Conservation (phyloP, 2,888 invertebrate genomes). For the Hanleya hanleyi region DNA sequence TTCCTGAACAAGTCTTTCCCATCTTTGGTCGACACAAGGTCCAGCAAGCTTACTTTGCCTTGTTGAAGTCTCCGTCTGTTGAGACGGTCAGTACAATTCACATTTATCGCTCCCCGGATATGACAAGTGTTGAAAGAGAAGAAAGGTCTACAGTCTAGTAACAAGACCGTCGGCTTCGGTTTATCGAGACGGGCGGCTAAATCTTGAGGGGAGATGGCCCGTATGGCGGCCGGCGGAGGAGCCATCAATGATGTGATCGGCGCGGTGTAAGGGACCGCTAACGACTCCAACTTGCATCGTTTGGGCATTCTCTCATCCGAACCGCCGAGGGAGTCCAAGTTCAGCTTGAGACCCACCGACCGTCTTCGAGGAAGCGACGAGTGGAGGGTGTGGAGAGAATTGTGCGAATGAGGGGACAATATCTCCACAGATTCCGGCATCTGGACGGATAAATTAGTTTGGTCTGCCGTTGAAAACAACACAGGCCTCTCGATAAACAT, state of each 20-base stretch:
- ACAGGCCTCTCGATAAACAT: too few species aligned
- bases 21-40: constrained; percentile 80
- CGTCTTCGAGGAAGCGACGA: constrained; percentile 25
- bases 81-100: constrained; percentile 83
- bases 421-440: constrained; percentile 66
- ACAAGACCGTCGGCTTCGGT: constrained; percentile 63
- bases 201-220: constrained; percentile 55
- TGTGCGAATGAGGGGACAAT: constrained; percentile 41
- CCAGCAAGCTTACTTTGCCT: constrained; percentile 80
- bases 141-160: constrained; percentile 82
- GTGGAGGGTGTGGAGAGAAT: constrained; percentile 30
- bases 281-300: constrained; percentile 54
- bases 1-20: constrained; percentile 79
- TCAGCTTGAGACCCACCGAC: constrained; percentile 42
- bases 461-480: too few species aligned
- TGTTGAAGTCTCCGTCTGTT: constrained; percentile 80
- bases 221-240: background rate
- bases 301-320: constrained; percentile 37
- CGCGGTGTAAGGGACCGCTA: constrained; percentile 32
- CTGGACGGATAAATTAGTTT: constrained; percentile 21
- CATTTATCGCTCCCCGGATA: constrained; percentile 79
- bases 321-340: constrained; percentile 33
- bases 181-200: constrained; percentile 51
- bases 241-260: background rate
- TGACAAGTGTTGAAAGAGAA: constrained; percentile 82